Percentiles rank a stretch among this genome's conserved stretches.
Evolutionary conservation across 1,140 invertebrate species (phyloP).

Genomic region (Myzus persicae): DNA sequence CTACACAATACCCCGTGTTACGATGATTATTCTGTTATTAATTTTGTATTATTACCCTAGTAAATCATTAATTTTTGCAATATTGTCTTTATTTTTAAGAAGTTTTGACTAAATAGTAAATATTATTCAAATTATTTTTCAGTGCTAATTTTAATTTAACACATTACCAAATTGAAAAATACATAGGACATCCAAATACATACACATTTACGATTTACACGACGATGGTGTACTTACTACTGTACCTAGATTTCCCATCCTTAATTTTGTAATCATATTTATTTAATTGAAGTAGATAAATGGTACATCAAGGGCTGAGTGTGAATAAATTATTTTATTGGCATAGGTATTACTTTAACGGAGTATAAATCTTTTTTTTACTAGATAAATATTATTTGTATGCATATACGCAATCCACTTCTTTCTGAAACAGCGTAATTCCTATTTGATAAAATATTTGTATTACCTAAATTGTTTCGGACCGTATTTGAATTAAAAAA

Average conservation of each 20-base stretch:
- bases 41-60: background rate
- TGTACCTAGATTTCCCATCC: background rate
- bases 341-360: background rate
- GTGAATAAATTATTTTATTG: background rate
- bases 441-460: background rate
- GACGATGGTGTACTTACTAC: background rate
- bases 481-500: background rate
- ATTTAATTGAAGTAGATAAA: background rate
- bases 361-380: background rate
- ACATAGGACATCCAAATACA: background rate
- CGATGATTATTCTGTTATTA: background rate
- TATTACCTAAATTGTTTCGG: background rate
- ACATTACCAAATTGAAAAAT: background rate
- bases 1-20: background rate
- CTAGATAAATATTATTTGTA: background rate
- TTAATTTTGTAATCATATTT: background rate
- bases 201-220: too few relatives aligned
- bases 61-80: background rate
- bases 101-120: too few relatives aligned
- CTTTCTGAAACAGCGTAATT: background rate
- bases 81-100: background rate
- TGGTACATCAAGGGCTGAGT: background rate
- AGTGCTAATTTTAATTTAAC: background rate
- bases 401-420: background rate
- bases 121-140: background rate